A percentile compares a stretch with the other conserved stretches of the same genome.
These are phyloP conservation scores for Danio choprae DNA, from an alignment of 2,797 vertebrate species.

Conservation along the genomic window DNA sequence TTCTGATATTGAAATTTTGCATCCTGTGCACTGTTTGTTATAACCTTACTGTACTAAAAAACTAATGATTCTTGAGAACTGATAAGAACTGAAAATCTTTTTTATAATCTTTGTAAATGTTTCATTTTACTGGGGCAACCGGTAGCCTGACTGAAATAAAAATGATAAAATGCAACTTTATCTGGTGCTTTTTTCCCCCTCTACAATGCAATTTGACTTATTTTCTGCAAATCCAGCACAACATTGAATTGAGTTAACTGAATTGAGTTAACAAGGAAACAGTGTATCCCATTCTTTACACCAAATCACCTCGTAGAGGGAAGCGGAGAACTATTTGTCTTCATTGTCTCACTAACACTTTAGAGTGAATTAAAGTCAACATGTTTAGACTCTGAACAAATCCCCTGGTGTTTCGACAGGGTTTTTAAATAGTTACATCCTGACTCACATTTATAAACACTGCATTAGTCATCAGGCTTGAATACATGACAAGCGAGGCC, in stretches of 20 bases:
- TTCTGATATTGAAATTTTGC: too few species aligned
- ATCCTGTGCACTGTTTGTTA: too few species aligned
- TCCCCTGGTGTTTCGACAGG: not conserved
- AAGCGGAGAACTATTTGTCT: not conserved
- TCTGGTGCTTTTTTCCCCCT: too few species aligned
- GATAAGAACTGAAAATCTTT: too few species aligned
- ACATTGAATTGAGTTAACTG: not conserved
- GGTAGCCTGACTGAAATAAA: too few species aligned
- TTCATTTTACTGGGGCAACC: too few species aligned
- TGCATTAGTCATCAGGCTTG: slow-evolving; percentile 35
- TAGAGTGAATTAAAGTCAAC: slow-evolving; percentile 1
- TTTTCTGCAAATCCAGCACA: not conserved
- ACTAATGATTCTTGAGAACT: too few species aligned
- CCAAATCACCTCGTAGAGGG: not conserved
- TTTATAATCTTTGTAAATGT: too few species aligned
- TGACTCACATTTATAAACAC: slow-evolving; percentile 36
- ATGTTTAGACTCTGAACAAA: slow-evolving; percentile 8
- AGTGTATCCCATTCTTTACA: not conserved
- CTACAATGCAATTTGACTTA: too few species aligned
- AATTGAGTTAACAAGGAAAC: not conserved
- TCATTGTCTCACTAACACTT: slow-evolving; percentile 7
- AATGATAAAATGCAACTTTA: too few species aligned
- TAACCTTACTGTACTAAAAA: too few species aligned
- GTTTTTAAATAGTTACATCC: slow-evolving; percentile 9
- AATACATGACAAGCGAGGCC: not conserved